These are phyloP conservation scores for Agonopterix heracliana DNA, from an alignment of 2,888 invertebrate genomes.

Conservation along the genomic window DNA sequence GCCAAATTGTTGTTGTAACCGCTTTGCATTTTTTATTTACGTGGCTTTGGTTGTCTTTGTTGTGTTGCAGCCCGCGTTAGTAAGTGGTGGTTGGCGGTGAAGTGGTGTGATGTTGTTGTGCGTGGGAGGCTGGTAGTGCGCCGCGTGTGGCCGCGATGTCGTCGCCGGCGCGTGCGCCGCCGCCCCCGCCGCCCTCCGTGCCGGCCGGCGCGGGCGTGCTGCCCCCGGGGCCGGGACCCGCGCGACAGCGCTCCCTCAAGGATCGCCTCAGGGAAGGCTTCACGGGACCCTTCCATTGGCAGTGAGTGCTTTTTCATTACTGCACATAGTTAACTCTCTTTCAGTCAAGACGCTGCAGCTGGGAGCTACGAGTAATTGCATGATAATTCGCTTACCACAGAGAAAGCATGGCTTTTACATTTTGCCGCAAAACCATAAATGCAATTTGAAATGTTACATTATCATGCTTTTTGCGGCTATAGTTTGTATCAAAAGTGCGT, in stretches of 20 bases:
- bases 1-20: neutral
- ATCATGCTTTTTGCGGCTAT: neutral
- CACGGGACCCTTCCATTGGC: conserved; percentile 86
- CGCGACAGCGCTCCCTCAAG: conserved; percentile 85
- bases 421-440: neutral
- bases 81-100: conserved; percentile 42
- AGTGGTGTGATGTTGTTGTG: conserved; percentile 50
- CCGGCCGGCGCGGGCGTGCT: conserved; percentile 65
- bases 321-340: neutral
- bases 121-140: conserved; percentile 25
- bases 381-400: conserved; percentile 5
- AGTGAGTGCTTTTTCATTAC: conserved; percentile 77
- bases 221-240: conserved; percentile 74
- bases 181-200: conserved; percentile 30
- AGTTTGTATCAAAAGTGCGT: conserved; percentile 1
- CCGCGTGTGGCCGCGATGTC: conserved; percentile 35
- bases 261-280: conserved; percentile 87
- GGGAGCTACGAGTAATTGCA: conserved; percentile 5
- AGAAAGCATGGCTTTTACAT: conserved; percentile 7
- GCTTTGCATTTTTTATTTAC: conserved; percentile 64
- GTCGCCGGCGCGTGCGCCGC: conserved; percentile 25
- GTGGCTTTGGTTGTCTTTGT: conserved; percentile 65
- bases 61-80: conserved; percentile 68
- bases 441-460: neutral
- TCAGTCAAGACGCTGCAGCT: neutral